Evolutionary conservation across 2,797 vertebrate genomes (phyloP).

Genomic region (Myotis myotis): DNA sequence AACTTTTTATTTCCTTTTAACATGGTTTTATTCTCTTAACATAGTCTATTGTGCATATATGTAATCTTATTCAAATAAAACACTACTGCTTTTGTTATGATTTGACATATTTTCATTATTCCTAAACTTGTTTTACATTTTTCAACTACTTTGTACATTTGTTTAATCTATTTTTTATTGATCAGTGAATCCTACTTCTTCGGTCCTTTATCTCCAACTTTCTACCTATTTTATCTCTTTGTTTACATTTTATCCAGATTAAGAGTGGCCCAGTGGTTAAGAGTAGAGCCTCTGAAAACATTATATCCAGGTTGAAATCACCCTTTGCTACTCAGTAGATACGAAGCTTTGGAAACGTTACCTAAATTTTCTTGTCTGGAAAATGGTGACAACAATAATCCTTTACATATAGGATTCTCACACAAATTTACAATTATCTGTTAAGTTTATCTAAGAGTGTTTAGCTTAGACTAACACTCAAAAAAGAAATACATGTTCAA

Average conservation of each 20-base stretch:
- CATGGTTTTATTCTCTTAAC: not conserved
- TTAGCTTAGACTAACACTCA: not conserved
- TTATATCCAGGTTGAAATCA: not conserved
- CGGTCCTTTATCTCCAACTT: not conserved
- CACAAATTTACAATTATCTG: not conserved
- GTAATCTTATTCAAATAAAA: constrained; percentile 48
- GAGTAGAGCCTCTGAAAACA: not conserved
- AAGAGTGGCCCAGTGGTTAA: not conserved
- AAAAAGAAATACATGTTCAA: not conserved
- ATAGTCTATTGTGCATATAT: not conserved
- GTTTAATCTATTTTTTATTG: not conserved
- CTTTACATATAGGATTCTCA: not conserved
- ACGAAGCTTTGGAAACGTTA: not conserved
- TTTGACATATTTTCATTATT: not conserved
- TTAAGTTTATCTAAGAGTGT: not conserved
- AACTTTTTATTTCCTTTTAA: not conserved
- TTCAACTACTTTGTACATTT: not conserved
- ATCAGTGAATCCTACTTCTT: constrained; percentile 8
- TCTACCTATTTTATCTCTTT: constrained; percentile 8
- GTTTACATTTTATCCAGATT: not conserved
- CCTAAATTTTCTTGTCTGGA: constrained; percentile 6
- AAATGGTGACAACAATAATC: constrained; percentile 22
- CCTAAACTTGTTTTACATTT: constrained; percentile 33
- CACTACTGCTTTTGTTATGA: constrained; percentile 13
- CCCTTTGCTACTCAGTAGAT: not conserved